Evolutionary conservation across 2,888 invertebrate species (phyloP).

Genomic region (Caenorhabditis zanzibari): DNA sequence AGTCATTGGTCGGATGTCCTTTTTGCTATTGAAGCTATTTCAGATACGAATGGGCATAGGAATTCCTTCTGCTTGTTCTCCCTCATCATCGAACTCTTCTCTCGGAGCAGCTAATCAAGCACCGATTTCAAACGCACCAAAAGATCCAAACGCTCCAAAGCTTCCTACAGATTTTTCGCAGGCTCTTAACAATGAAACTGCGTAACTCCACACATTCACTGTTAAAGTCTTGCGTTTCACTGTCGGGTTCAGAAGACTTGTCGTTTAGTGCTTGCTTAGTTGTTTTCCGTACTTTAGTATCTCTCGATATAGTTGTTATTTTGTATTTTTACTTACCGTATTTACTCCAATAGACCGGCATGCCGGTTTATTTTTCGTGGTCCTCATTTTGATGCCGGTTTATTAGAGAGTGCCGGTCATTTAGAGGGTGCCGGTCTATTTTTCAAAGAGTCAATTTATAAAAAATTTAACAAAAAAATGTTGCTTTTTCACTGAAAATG

Average conservation of each 20-base stretch:
- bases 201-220: background rate
- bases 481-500: no score
- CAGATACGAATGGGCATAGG: conserved; percentile 48
- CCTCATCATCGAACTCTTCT: conserved; percentile 53
- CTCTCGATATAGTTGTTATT: conserved; percentile 32
- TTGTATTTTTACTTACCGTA: conserved; percentile 25
- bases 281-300: conserved; percentile 8
- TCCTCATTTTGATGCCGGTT: no score
- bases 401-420: no score
- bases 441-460: no score
- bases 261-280: conserved; percentile 10
- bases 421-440: no score
- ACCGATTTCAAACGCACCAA: conserved; percentile 41
- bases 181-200: conserved; percentile 35
- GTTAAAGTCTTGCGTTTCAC: no score
- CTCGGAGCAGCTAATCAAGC: conserved; percentile 61
- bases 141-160: conserved; percentile 49
- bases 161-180: conserved; percentile 63
- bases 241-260: no score
- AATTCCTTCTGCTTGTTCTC: conserved; percentile 37
- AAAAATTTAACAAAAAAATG: no score
- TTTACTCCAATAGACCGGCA: no score
- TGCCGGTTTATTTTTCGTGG: no score
- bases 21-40: background rate
- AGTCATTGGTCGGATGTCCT: background rate